These are phyloP conservation scores for Leptinotarsa undecemlineata DNA, from an alignment of 1,140 invertebrate genomes.

Conservation along the genomic window DNA sequence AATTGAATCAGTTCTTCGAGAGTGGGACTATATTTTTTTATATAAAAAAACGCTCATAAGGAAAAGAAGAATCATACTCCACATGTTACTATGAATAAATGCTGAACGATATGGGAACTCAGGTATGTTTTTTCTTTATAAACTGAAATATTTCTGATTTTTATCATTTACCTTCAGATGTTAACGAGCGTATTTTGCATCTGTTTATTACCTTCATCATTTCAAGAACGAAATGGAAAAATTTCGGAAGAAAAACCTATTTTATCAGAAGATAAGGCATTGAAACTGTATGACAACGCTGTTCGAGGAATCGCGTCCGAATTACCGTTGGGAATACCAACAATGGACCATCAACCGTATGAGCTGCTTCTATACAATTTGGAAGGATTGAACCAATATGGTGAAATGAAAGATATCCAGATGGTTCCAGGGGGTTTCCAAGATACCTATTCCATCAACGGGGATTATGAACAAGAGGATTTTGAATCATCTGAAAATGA, in stretches of 20 bases:
- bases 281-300: not conserved
- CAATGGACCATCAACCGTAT: constrained; percentile 35
- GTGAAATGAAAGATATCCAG: not conserved
- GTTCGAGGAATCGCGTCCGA: constrained; percentile 27
- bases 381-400: constrained; percentile 22
- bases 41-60: not conserved
- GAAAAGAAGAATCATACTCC: not conserved
- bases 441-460: not conserved
- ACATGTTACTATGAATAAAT: not conserved
- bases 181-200: constrained; percentile 1
- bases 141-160: not conserved
- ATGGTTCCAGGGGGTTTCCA: not conserved
- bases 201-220: not conserved
- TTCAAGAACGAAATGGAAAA: not conserved
- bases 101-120: not conserved
- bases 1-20: not conserved
- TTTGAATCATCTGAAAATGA: not conserved
- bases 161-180: not conserved
- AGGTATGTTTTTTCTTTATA: not conserved
- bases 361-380: constrained; percentile 30
- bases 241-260: not conserved
- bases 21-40: not conserved
- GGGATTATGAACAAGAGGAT: not conserved
- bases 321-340: constrained; percentile 17
- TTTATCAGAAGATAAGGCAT: not conserved